These are phyloP conservation scores for Cryptops parisi DNA, from an alignment of 2,888 invertebrate genomes.

Conservation along the genomic window DNA sequence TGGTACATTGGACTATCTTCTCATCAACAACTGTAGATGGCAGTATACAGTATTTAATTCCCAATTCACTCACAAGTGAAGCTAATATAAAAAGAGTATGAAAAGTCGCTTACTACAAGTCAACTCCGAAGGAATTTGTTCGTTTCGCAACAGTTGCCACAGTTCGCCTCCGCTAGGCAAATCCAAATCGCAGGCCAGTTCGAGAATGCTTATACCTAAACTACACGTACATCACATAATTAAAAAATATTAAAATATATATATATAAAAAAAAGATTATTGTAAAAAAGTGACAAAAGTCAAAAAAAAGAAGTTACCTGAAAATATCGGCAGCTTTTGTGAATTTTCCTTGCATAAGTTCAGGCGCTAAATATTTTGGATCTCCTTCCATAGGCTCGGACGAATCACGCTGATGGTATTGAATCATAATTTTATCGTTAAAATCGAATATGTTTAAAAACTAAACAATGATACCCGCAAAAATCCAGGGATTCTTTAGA, in stretches of 20 bases:
- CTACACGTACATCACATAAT: constrained; percentile 26
- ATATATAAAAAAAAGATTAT: no score
- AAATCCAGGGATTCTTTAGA: no score
- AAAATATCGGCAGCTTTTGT: constrained; percentile 58
- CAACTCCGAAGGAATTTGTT: constrained; percentile 39
- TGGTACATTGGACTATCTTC: no score
- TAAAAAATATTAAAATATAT: no score
- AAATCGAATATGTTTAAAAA: not conserved
- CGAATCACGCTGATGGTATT: constrained; percentile 39
- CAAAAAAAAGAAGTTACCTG: no score
- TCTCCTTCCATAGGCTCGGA: constrained; percentile 53
- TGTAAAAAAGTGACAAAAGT: no score
- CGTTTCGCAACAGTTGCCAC: constrained; percentile 50
- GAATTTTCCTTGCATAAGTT: constrained; percentile 48
- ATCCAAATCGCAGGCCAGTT: constrained; percentile 52
- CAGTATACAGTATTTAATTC: no score
- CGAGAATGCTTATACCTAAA: constrained; percentile 54
- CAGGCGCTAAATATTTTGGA: constrained; percentile 56
- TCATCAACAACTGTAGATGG: no score
- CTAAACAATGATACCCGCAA: not conserved
- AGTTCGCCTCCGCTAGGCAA: constrained; percentile 50
- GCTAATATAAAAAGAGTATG: no score
- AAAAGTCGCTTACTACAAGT: constrained; percentile 5
- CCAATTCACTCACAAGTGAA: no score
- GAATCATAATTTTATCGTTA: not conserved